phyloP scores from a whole-genome alignment of 2,797 vertebrate species.

The Accipiter superciliosus region DNA sequence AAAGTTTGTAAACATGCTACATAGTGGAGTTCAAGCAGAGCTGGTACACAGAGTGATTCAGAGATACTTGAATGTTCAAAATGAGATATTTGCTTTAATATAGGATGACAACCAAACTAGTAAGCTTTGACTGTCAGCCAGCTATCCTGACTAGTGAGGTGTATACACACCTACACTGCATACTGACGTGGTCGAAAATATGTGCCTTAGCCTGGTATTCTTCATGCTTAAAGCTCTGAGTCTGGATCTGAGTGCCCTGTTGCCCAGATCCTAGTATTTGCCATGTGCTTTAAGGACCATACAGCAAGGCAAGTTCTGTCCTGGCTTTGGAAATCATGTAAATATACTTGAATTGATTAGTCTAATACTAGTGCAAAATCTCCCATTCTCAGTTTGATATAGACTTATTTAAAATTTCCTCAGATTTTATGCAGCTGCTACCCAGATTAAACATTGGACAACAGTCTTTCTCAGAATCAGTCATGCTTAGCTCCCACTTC shows the following conservation, averaged over 20 bases:
- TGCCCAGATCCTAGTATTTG: not conserved
- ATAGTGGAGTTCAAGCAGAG: not conserved
- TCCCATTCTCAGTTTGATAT: not conserved
- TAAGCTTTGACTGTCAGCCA: not conserved
- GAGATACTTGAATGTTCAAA: not conserved
- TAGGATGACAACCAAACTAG: not conserved
- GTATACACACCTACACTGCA: not conserved
- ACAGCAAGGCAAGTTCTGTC: not conserved
- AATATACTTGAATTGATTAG: not conserved
- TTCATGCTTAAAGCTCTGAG: not conserved
- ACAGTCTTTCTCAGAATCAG: not conserved
- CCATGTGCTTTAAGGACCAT: not conserved
- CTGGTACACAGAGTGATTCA: not conserved
- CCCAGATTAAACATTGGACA: not conserved
- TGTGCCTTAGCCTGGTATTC: not conserved
- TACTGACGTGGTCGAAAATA: rapidly evolving
- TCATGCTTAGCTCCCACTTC: not conserved
- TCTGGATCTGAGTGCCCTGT: not conserved
- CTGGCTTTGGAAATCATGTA: not conserved
- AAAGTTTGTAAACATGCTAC: not conserved
- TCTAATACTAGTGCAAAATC: not conserved
- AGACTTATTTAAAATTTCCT: not conserved
- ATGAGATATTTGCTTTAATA: not conserved
- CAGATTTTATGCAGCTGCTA: not conserved
- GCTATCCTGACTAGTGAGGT: not conserved